These are phyloP conservation scores for Stichodactyla mertensii DNA, from an alignment of 64 coral and sea anemone genomes.

Conservation along the genomic window DNA sequence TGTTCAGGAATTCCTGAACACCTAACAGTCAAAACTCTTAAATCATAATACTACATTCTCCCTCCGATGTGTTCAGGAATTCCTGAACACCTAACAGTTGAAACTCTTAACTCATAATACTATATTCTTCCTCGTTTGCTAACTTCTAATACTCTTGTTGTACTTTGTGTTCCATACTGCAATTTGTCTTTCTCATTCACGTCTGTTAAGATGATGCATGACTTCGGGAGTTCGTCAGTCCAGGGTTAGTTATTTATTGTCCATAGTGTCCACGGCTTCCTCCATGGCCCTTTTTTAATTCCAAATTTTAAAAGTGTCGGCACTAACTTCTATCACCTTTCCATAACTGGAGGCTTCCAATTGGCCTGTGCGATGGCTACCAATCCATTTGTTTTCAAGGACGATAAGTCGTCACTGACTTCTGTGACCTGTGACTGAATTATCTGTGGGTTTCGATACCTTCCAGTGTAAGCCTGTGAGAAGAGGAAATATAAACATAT, in stretches of 20 bases:
- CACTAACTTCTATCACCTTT: not conserved
- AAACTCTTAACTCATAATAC: too few relatives aligned
- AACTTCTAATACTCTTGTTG: slow-evolving; percentile 3
- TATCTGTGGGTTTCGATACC: not conserved
- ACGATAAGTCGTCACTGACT: not conserved
- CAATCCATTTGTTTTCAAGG: not conserved
- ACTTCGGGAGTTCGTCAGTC: slow-evolving; percentile 29
- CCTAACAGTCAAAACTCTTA: too few relatives aligned
- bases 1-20: too few relatives aligned
- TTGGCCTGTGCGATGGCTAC: not conserved
- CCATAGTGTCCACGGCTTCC: slow-evolving; percentile 14
- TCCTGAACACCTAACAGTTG: too few relatives aligned
- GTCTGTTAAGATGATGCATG: slow-evolving; percentile 3
- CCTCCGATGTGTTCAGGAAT: too few relatives aligned
- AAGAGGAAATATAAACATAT: not conserved
- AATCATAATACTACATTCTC: too few relatives aligned
- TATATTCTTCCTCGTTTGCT: too few relatives aligned
- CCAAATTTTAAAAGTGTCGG: not conserved
- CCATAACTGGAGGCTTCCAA: slow-evolving; percentile 5
- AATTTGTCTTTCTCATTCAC: not conserved
- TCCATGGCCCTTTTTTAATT: slow-evolving; percentile 37
- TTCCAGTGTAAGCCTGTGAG: slow-evolving; percentile 20
- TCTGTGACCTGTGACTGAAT: not conserved
- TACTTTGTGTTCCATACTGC: slow-evolving; percentile 17
- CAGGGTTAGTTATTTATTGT: not conserved